Percentiles rank a stretch among this genome's conserved stretches.
Evolutionary conservation across 2,797 vertebrate species (phyloP).

Genomic region (Cuculus canorus): DNA sequence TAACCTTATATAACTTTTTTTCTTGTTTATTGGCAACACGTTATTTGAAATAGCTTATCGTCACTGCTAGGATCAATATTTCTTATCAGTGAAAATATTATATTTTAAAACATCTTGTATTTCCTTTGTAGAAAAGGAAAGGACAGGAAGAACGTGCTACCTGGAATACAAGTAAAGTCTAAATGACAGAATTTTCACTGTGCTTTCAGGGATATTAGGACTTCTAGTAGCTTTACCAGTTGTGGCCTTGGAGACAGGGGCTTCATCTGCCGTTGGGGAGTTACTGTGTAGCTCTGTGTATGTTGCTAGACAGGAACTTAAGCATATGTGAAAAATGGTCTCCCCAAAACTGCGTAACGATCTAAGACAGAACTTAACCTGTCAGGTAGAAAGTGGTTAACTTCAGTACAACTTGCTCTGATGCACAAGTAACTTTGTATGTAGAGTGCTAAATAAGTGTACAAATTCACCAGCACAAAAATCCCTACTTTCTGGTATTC

Average conservation of each 20-base stretch:
- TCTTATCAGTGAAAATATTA: background rate
- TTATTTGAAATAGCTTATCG: background rate
- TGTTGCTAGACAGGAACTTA: background rate
- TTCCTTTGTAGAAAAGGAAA: background rate
- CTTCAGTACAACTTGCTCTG: background rate
- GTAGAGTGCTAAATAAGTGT: background rate
- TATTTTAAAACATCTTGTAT: background rate
- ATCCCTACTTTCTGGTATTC: background rate
- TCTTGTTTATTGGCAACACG: background rate
- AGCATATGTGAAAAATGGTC: background rate
- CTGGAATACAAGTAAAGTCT: background rate
- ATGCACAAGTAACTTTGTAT: background rate
- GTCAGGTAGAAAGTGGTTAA: background rate
- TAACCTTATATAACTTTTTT: slow-evolving; percentile 1
- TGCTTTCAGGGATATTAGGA: background rate
- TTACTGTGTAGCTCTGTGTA: background rate
- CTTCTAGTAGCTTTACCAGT: background rate
- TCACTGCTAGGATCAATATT: background rate
- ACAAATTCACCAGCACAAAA: background rate
- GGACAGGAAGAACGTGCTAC: background rate
- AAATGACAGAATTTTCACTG: background rate
- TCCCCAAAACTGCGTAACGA: background rate
- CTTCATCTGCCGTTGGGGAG: background rate
- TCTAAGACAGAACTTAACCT: background rate
- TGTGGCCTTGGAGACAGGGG: background rate